Percentiles rank a stretch among this genome's conserved stretches.
phyloP scores from a whole-genome alignment of 2,888 invertebrate genomes.

The Sceliomorpha sp. region DNA sequence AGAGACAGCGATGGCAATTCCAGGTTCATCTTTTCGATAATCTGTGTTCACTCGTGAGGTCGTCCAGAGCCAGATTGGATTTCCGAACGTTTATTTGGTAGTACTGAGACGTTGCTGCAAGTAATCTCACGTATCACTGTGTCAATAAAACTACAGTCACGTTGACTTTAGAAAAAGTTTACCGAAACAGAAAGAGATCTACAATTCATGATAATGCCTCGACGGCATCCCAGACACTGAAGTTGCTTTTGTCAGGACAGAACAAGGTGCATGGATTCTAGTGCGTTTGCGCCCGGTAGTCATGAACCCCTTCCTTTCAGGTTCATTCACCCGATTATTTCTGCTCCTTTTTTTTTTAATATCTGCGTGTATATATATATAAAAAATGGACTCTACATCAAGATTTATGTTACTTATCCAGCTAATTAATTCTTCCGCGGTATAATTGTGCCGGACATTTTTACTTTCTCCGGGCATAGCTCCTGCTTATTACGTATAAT shows the following conservation, averaged over 20 bases:
- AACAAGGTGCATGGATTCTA: constrained; percentile 54
- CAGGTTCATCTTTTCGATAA: too few species aligned
- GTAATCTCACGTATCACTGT: constrained; percentile 46
- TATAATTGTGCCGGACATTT: too few species aligned
- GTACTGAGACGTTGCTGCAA: constrained; percentile 1
- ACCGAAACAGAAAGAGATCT: constrained; percentile 14
- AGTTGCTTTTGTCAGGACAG: constrained; percentile 56
- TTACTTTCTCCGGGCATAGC: too few species aligned
- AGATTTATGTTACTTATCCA: constrained; percentile 40
- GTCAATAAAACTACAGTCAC: constrained; percentile 41
- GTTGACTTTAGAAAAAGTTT: constrained; percentile 22
- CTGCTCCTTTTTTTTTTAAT: constrained; percentile 35
- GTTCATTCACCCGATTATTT: constrained; percentile 55
- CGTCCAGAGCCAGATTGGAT: not conserved
- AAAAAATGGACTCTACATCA: constrained; percentile 2
- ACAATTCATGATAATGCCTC: constrained; percentile 46
- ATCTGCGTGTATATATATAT: too few species aligned
- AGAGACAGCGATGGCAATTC: too few species aligned
- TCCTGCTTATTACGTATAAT: not conserved
- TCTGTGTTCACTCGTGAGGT: not conserved
- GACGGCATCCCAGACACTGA: constrained; percentile 55
- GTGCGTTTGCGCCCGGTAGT: constrained; percentile 56
- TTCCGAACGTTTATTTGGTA: not conserved
- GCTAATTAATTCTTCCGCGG: constrained; percentile 24
- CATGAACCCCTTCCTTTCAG: constrained; percentile 55